phyloP scores from a whole-genome alignment of 2,113 vertebrate species.

The Spheniscus mendiculus region DNA sequence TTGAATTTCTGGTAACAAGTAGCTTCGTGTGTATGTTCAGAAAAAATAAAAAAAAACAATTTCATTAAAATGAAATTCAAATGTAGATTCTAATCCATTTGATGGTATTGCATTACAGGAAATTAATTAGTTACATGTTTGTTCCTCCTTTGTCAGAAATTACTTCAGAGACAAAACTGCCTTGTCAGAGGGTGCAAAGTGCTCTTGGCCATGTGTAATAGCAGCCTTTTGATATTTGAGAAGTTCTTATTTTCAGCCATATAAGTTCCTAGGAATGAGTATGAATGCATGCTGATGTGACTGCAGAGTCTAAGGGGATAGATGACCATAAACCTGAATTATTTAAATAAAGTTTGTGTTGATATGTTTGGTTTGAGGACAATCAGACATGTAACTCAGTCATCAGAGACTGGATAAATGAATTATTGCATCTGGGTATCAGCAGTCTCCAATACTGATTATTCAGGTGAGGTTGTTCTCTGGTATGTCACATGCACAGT shows the following conservation, averaged over 20 bases:
- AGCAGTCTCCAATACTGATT: fast-evolving
- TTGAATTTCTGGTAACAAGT: not conserved
- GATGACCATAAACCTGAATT: not conserved
- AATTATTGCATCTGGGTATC: fast-evolving
- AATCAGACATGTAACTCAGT: not conserved
- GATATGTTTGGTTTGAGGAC: not conserved
- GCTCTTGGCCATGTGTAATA: not conserved
- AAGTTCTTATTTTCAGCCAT: not conserved
- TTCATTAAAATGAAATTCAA: not conserved
- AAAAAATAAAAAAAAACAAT: not conserved
- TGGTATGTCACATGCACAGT: not conserved
- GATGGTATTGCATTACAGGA: not conserved
- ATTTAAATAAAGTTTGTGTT: not conserved
- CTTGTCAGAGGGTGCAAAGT: not conserved
- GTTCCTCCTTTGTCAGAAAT: not conserved
- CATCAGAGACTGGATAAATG: fast-evolving
- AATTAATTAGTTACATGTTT: not conserved
- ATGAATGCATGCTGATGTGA: not conserved
- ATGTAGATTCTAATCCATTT: not conserved
- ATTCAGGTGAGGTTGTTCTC: not conserved
- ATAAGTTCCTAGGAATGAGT: not conserved
- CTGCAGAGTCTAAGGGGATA: not conserved
- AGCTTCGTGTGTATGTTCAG: not conserved
- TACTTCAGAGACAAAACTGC: not conserved
- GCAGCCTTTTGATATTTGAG: not conserved